Evolutionary conservation across 1,140 invertebrate genomes (phyloP).

Genomic region (Hormaphis cornu): DNA sequence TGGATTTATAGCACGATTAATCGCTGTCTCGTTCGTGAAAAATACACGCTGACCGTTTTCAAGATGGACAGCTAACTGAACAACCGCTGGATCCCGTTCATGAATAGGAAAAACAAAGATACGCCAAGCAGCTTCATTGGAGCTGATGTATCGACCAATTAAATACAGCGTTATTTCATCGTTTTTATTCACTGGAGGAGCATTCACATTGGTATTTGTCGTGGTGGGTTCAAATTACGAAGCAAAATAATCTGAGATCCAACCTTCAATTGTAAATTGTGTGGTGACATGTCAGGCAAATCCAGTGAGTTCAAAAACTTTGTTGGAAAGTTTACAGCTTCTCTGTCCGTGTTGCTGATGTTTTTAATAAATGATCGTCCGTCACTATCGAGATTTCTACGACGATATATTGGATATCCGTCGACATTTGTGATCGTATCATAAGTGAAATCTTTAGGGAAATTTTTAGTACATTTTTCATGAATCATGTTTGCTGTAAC

Average conservation of each 20-base stretch:
- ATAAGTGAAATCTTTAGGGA: no score
- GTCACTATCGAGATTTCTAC: no score
- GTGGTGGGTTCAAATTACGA: no score
- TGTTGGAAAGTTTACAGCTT: background rate
- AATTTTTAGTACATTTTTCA: no score
- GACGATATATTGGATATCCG: background rate
- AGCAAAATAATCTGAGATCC: no score
- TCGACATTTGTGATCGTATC: background rate
- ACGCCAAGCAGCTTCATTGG: conserved; percentile 42
- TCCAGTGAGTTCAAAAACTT: background rate
- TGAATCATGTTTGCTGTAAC: conserved; percentile 47
- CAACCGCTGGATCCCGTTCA: conserved; percentile 40
- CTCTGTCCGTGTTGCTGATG: background rate
- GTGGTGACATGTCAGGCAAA: background rate
- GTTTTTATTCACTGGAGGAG: conserved; percentile 37
- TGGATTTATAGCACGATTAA: no score
- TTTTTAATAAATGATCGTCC: background rate
- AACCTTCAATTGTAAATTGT: conserved; percentile 36
- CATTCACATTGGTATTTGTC: conserved; percentile 40
- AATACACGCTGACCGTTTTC: no score
- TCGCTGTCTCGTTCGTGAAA: no score
- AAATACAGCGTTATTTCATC: conserved; percentile 42
- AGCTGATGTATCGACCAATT: conserved; percentile 40
- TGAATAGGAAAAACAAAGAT: conserved; percentile 42
- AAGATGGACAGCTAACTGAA: no score